Conservation (phyloP, 2,888 invertebrate species). For the Xanthorhoe spadicearia region DNA sequence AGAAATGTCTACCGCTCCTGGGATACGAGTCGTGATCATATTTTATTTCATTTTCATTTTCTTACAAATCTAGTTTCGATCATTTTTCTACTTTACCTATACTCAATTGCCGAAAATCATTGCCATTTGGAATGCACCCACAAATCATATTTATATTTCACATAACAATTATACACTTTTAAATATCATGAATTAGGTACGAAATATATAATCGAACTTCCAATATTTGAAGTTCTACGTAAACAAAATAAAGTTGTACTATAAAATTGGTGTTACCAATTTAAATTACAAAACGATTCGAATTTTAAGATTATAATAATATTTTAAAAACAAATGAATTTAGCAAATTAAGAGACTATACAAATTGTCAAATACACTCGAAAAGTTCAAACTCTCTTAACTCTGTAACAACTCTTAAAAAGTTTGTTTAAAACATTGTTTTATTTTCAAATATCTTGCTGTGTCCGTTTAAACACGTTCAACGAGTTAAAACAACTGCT, state of each 20-base stretch:
- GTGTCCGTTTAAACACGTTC: not conserved
- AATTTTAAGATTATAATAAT: too few species aligned
- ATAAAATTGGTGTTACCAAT: too few species aligned
- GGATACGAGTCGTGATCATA: too few species aligned
- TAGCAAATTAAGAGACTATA: not conserved
- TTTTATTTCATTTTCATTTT: too few species aligned
- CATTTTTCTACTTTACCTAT: slow-evolving; percentile 46
- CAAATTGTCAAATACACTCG: slow-evolving; percentile 6
- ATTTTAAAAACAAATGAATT: too few species aligned
- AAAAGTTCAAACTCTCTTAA: too few species aligned
- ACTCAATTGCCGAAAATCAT: slow-evolving; percentile 47
- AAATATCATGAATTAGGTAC: not conserved
- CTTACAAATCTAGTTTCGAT: too few species aligned
- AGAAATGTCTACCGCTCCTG: too few species aligned
- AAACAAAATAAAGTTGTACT: too few species aligned
- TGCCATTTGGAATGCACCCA: slow-evolving; percentile 45
- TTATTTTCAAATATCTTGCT: not conserved
- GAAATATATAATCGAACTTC: slow-evolving; percentile 1
- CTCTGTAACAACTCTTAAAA: too few species aligned
- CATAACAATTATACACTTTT: not conserved
- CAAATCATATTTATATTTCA: slow-evolving; percentile 38
- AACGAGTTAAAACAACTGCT: slow-evolving; percentile 4
- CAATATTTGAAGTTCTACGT: not conserved
- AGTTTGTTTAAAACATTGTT: not conserved
- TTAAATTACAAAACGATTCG: too few species aligned